Conservation (phyloP, 2,888 invertebrate species). For the Drosophila colorata region DNA sequence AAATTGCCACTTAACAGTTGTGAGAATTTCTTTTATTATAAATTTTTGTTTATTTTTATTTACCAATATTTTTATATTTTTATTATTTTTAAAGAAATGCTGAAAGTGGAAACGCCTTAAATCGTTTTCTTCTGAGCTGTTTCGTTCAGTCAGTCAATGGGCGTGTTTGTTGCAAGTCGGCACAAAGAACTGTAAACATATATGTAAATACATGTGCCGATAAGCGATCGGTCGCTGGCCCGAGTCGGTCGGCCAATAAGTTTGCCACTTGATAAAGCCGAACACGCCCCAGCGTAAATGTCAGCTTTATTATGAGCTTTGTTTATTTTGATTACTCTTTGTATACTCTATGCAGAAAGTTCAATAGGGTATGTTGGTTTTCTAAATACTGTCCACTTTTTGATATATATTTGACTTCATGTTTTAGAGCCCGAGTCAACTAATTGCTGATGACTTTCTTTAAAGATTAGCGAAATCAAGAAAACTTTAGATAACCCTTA, state of each 20-base stretch:
- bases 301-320: slow-evolving; percentile 39
- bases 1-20: no score
- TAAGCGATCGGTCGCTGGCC: slow-evolving; percentile 17
- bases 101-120: neutral
- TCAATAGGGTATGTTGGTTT: neutral
- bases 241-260: slow-evolving; percentile 18
- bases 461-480: no score
- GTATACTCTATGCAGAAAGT: neutral
- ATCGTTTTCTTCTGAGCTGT: neutral
- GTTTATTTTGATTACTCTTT: slow-evolving; percentile 17
- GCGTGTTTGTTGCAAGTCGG: slow-evolving; percentile 9
- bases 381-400: no score
- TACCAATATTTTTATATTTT: no score
- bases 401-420: no score
- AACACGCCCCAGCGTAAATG: slow-evolving; percentile 41
- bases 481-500: no score
- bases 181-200: slow-evolving; percentile 38
- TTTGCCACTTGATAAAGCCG: slow-evolving; percentile 46
- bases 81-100: no score
- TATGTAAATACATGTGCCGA: slow-evolving; percentile 9
- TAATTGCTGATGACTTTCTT: no score
- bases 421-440: no score
- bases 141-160: slow-evolving; percentile 2
- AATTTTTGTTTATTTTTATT: no score
- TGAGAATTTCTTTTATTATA: no score